A percentile compares a stretch with the other conserved stretches of the same genome.
Conservation (phyloP, 2,888 invertebrate species). For the Oligia fasciuncula region DNA sequence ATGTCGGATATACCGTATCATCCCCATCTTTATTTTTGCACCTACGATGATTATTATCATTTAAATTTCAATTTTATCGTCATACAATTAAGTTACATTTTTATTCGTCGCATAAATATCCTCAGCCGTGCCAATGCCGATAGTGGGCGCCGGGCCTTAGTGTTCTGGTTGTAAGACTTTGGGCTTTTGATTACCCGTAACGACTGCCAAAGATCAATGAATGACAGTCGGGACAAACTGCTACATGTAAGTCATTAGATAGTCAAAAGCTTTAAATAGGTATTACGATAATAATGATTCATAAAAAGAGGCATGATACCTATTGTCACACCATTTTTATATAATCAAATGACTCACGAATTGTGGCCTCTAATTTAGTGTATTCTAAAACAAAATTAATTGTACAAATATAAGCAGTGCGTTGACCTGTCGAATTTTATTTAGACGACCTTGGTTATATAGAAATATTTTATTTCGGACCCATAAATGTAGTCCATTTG, state of each 20-base stretch:
- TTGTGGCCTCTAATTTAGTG: slow-evolving; percentile 1
- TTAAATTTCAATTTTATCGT: too few species aligned
- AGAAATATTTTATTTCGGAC: neutral
- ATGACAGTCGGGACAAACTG: neutral
- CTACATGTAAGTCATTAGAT: too few species aligned
- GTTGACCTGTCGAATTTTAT: slow-evolving; percentile 22
- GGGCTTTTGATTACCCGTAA: neutral
- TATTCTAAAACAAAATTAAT: slow-evolving; percentile 25
- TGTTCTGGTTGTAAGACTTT: neutral
- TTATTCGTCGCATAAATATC: too few species aligned
- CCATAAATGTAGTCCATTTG: too few species aligned
- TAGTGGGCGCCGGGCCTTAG: too few species aligned
- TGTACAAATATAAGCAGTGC: slow-evolving; percentile 22
- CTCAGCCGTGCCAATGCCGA: too few species aligned
- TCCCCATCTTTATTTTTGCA: too few species aligned
- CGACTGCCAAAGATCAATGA: neutral
- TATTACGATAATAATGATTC: slow-evolving; percentile 4
- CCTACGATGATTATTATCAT: too few species aligned
- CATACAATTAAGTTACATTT: too few species aligned
- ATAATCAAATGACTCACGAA: slow-evolving; percentile 10
- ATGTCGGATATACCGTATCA: too few species aligned
- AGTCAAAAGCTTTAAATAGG: neutral
- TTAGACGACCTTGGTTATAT: neutral
- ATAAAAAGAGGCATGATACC: neutral
- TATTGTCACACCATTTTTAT: slow-evolving; percentile 13